phyloP scores from a whole-genome alignment of 2,113 vertebrate genomes.

The Cyanoliseus patagonus region DNA sequence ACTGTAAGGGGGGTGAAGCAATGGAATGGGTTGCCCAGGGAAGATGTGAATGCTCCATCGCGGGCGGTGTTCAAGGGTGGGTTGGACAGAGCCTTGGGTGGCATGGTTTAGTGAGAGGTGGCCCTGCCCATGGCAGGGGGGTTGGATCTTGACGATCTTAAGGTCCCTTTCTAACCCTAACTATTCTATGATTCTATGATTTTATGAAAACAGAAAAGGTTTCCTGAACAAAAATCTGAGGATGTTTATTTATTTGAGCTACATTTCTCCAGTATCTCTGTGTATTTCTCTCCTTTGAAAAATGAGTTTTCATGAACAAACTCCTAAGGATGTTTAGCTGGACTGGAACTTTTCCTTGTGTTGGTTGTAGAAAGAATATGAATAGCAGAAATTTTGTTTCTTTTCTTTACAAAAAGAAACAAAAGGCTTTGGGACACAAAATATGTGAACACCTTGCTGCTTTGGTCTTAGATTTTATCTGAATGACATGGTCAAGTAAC shows the following conservation, averaged over 20 bases:
- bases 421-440: slow-evolving; percentile 23
- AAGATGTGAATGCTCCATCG: too few species aligned
- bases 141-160: too few species aligned
- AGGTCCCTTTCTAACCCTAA: too few species aligned
- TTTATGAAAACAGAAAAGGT: background rate
- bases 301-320: slow-evolving; percentile 2
- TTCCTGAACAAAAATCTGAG: background rate
- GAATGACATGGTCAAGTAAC: slow-evolving; percentile 43
- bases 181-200: too few species aligned
- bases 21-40: too few species aligned
- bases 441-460: background rate
- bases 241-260: slow-evolving; percentile 17
- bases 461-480: slow-evolving; percentile 24
- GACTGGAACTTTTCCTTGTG: slow-evolving; percentile 25
- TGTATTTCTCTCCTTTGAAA: slow-evolving; percentile 25
- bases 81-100: too few species aligned
- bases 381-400: background rate
- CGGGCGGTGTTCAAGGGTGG: rapidly evolving
- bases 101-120: too few species aligned
- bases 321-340: background rate
- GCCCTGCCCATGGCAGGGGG: too few species aligned
- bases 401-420: slow-evolving; percentile 26
- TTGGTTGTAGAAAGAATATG: background rate
- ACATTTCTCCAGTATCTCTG: background rate
- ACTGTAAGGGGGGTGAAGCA: too few species aligned